Evolutionary conservation across 1,140 invertebrate species (phyloP).

Genomic region (Eumaeus atala): DNA sequence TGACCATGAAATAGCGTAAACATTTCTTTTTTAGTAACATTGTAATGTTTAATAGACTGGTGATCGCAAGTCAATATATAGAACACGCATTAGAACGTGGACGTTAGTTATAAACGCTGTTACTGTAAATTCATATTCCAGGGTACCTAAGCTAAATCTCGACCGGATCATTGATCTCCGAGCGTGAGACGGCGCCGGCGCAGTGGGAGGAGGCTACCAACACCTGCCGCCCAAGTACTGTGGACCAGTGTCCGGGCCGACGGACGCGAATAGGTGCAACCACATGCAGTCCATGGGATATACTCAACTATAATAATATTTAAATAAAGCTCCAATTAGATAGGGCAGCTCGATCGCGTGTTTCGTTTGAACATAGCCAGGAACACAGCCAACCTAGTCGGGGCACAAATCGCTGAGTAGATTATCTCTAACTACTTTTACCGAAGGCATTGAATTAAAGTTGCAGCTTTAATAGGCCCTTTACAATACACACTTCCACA

Average conservation of each 20-base stretch:
- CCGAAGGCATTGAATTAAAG: slow-evolving; percentile 43
- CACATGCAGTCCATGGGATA: slow-evolving; percentile 18
- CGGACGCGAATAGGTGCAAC: slow-evolving; percentile 24
- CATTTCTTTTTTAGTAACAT: no score
- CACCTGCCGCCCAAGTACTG: slow-evolving; percentile 71
- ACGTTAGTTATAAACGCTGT: slow-evolving; percentile 18
- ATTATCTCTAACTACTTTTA: slow-evolving; percentile 63
- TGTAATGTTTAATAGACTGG: no score
- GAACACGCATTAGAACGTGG: slow-evolving; percentile 9
- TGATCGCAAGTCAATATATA: no score
- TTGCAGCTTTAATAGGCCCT: slow-evolving; percentile 37
- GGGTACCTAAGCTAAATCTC: slow-evolving; percentile 57
- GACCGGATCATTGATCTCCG: slow-evolving; percentile 58
- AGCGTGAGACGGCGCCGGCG: slow-evolving; percentile 54
- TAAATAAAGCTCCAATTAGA: slow-evolving; percentile 32
- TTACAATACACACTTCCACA: slow-evolving; percentile 29
- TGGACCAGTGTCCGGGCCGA: slow-evolving; percentile 43
- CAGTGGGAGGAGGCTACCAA: slow-evolving; percentile 65
- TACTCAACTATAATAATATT: slow-evolving; percentile 30
- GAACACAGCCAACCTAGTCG: slow-evolving; percentile 47
- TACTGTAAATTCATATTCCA: slow-evolving; percentile 17
- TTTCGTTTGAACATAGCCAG: slow-evolving; percentile 16
- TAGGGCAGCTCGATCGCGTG: slow-evolving; percentile 15
- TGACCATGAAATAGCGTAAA: no score
- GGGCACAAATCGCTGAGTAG: slow-evolving; percentile 58